Conservation (phyloP, 2,797 vertebrate species). For the Eleutherodactylus coqui region DNA sequence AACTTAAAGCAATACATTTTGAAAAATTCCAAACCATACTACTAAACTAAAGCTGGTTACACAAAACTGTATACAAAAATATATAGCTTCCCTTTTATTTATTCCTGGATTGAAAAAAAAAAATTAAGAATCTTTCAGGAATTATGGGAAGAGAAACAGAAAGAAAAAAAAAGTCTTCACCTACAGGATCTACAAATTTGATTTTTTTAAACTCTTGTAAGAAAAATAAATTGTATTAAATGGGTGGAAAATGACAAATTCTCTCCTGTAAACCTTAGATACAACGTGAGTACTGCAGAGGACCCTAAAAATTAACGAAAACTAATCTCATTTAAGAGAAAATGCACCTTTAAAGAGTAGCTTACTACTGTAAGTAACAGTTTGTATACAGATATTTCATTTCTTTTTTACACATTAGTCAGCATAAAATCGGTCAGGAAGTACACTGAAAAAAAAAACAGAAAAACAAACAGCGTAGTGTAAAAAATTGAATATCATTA, state of each 20-base stretch:
- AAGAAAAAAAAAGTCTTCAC: too few species aligned
- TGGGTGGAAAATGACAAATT: not conserved
- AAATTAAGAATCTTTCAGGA: too few species aligned
- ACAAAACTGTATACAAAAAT: not conserved
- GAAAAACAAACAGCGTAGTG: not conserved
- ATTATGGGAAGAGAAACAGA: too few species aligned
- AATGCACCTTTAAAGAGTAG: conserved; percentile 72
- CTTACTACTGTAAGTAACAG: conserved; percentile 69
- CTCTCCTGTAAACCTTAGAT: conserved; percentile 11
- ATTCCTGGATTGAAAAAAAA: not conserved
- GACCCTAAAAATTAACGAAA: not conserved
- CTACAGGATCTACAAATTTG: not conserved
- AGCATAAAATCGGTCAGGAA: conserved; percentile 77
- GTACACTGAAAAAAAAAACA: conserved; percentile 74
- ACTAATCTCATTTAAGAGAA: conserved; percentile 25
- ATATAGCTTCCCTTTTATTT: not conserved
- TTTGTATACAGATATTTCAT: conserved; percentile 77
- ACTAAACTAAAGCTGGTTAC: not conserved
- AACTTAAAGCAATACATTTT: not conserved
- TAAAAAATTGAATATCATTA: conserved; percentile 73
- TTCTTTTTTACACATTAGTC: conserved; percentile 82
- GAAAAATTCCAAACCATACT: not conserved
- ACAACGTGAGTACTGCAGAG: not conserved
- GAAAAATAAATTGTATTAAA: not conserved
- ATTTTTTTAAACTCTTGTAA: not conserved